Evolutionary conservation across 2,888 invertebrate species (phyloP).

Genomic region (Thecocarcelia acutangulata): DNA sequence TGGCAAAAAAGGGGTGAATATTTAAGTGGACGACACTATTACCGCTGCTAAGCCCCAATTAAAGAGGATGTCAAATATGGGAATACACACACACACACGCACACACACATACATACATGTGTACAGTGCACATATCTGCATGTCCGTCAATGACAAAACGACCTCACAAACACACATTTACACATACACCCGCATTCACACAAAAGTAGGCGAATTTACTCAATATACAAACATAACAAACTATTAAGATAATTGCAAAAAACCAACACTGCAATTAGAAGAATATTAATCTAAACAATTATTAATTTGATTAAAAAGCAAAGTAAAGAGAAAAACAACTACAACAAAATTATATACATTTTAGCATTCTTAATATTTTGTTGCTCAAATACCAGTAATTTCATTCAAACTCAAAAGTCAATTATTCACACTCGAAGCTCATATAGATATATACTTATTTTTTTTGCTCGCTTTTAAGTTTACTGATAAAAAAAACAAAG

Average conservation of each 20-base stretch:
- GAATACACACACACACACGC: too few relatives aligned
- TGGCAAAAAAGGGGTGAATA: constrained; percentile 54
- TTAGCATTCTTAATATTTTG: too few relatives aligned
- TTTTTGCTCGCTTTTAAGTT: background rate
- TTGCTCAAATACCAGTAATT: too few relatives aligned
- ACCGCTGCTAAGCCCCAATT: constrained; percentile 52
- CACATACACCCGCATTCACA: background rate
- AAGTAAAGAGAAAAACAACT: background rate
- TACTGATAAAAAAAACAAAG: constrained; percentile 9
- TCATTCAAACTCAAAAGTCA: background rate
- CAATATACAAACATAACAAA: constrained; percentile 46
- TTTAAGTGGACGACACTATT: constrained; percentile 37
- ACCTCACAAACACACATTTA: too few relatives aligned
- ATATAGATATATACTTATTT: background rate
- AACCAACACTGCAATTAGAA: constrained; percentile 44
- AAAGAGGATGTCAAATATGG: constrained; percentile 21
- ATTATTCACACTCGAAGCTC: background rate
- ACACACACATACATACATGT: too few relatives aligned
- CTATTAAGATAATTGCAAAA: constrained; percentile 65
- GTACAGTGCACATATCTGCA: background rate
- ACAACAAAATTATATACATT: background rate
- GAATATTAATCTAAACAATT: constrained; percentile 53
- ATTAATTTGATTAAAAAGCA: background rate
- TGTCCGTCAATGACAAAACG: background rate
- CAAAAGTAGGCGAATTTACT: constrained; percentile 37